phyloP scores from a whole-genome alignment of 2,888 invertebrate species.

The Drosophila peninsularis region DNA sequence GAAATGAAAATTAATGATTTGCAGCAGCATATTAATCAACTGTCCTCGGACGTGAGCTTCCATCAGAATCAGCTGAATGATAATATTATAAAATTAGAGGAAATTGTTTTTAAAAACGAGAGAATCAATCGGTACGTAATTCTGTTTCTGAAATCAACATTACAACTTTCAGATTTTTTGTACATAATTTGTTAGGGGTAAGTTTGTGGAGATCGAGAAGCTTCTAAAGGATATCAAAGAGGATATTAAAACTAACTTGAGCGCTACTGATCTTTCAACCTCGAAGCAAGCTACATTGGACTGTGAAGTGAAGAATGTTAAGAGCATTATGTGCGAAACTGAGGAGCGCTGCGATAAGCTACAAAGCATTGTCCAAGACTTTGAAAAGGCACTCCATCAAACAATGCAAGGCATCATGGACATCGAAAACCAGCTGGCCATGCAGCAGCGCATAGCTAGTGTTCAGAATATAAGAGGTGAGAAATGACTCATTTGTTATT shows the following conservation, averaged over 20 bases:
- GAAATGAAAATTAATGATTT: constrained; percentile 71
- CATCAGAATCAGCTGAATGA: constrained; percentile 82
- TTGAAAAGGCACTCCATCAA: constrained; percentile 84
- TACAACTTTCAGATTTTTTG: neutral
- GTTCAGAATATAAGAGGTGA: constrained; percentile 83
- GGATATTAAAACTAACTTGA: constrained; percentile 80
- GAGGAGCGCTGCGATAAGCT: constrained; percentile 86
- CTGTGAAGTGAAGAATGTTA: constrained; percentile 85
- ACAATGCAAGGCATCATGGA: constrained; percentile 85
- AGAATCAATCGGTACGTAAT: constrained; percentile 69
- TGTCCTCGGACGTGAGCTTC: constrained; percentile 75
- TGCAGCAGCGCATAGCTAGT: constrained; percentile 82
- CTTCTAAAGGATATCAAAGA: constrained; percentile 74
- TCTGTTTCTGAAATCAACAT: neutral
- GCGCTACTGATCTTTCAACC: constrained; percentile 81
- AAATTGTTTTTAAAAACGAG: constrained; percentile 78
- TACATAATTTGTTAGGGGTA: constrained; percentile 65
- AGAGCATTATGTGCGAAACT: constrained; percentile 85
- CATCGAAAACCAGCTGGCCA: constrained; percentile 84
- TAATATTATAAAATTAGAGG: constrained; percentile 81
- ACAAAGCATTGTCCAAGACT: constrained; percentile 83
- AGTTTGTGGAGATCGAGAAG: constrained; percentile 80
- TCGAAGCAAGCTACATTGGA: constrained; percentile 85
- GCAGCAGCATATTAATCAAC: constrained; percentile 77
- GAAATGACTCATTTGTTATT: neutral